Percentiles rank a stretch among this genome's conserved stretches.
Conservation (phyloP, 1,140 invertebrate species). For the Odontomachus brunneus region DNA sequence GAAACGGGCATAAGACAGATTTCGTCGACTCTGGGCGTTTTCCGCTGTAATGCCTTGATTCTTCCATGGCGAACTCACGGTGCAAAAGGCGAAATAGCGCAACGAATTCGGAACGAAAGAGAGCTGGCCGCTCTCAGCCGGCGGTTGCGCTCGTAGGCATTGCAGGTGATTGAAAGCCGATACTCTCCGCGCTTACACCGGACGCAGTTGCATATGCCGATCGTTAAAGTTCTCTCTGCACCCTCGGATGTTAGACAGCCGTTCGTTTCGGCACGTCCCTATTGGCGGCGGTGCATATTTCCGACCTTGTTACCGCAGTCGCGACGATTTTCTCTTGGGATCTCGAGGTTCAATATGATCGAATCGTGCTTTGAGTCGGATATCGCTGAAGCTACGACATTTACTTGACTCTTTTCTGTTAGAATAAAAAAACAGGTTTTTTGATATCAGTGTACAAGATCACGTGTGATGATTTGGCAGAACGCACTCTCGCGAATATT, state of each 20-base stretch:
- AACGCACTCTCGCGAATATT: background rate
- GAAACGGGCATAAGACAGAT: no score
- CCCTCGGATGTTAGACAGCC: conserved; percentile 10
- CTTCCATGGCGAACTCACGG: conserved; percentile 3
- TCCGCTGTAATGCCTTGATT: no score
- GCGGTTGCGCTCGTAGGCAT: background rate
- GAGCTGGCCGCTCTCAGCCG: background rate
- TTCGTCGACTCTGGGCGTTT: no score
- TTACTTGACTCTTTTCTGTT: no score
- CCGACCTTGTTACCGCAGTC: background rate
- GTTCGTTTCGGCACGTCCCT: background rate
- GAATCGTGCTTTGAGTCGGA: no score
- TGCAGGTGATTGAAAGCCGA: conserved; percentile 67
- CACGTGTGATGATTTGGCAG: no score
- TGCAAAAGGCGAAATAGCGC: conserved; percentile 2
- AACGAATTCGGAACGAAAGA: conserved; percentile 26
- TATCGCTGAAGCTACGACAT: no score
- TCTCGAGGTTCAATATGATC: background rate
- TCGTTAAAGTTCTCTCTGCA: background rate
- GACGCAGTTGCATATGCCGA: conserved; percentile 34
- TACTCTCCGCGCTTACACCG: conserved; percentile 28
- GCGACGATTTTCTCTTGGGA: background rate
- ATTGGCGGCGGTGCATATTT: background rate
- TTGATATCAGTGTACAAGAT: no score
- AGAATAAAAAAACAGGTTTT: no score